Evolutionary conservation across 2,113 vertebrate genomes (phyloP).

Genomic region (Perca flavescens): DNA sequence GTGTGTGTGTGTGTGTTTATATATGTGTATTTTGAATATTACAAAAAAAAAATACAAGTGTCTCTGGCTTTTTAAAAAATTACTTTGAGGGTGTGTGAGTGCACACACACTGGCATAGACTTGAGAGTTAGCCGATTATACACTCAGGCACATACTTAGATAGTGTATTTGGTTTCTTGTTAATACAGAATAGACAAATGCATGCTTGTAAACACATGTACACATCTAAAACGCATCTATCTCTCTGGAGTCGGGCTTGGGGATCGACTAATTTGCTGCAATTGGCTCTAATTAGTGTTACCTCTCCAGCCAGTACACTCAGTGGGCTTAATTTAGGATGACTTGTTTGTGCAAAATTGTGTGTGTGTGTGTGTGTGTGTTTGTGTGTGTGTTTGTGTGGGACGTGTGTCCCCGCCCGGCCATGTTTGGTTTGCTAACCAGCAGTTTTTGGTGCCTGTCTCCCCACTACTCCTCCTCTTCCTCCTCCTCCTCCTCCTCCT

Average conservation of each 20-base stretch:
- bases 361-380: constrained; percentile 42
- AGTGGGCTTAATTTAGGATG: constrained; percentile 65
- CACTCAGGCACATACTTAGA: constrained; percentile 46
- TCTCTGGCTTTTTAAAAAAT: no score
- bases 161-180: constrained; percentile 54
- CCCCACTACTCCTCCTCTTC: constrained; percentile 81
- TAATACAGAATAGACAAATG: constrained; percentile 39
- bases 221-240: constrained; percentile 56
- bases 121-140: constrained; percentile 43
- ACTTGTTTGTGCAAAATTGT: constrained; percentile 62
- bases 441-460: constrained; percentile 83
- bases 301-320: constrained; percentile 68
- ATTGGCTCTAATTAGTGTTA: constrained; percentile 79
- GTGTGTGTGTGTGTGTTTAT: no score
- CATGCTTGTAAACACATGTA: constrained; percentile 44
- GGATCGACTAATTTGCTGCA: constrained; percentile 72
- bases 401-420: constrained; percentile 39
- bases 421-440: constrained; percentile 79
- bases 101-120: constrained; percentile 26
- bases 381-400: constrained; percentile 38
- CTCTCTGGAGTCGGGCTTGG: constrained; percentile 58
- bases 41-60: no score
- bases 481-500: constrained; percentile 66
- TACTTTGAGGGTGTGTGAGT: constrained; percentile 28
- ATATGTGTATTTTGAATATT: no score